Evolutionary conservation across 2,797 vertebrate species (phyloP), one percentile per base, ranked within the genome.

Genomic region (Spheniscus humboldti): DNA sequence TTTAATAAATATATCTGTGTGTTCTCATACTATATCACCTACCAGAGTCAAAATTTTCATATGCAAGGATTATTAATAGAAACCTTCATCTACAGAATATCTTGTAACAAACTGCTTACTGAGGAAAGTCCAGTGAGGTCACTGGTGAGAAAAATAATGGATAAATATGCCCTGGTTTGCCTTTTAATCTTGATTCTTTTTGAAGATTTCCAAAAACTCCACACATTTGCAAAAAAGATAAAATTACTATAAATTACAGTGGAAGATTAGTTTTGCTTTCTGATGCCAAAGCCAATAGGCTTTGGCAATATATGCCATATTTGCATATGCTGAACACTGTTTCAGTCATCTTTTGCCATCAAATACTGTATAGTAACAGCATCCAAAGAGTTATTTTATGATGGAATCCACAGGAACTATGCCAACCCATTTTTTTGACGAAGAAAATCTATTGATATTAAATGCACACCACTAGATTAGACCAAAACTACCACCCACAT

Each of bases 401-500:
- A 69, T 69, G 77, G 73, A 78, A 94, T 66, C 66, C 78, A 86
- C 63, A 75, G 85, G 57, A 88, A 75, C 3, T 9, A 55, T 33
- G 66, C 69, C 89, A 94, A 28, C 12, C 11, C 2, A 0, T 64
- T 57, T 59, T 59, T 83, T 10, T 11, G 1, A 50, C 1, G 1
- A 20, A 79, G 20, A 11, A 76, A 72, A 82, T 91, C 68, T 86
- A 82, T 56, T 64, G 80, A 39, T 66, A 88, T 41, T 52, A 91
- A 92, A 92, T 7, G 37, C 57, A 53, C n/a, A 20, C 80, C 43
- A 55, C 56, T 9, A 67, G 66, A 97, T 79, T 82, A 89, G 69
- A 59, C 91, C 60, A 87, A 52, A 93, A 52, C 66, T 95, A 88
- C 45, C 92, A 93, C 60, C 57, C 48, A 59, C 67, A 74, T 86